Evolutionary conservation across 1,140 invertebrate species (phyloP).

Genomic region (Zelostemma sp.): DNA sequence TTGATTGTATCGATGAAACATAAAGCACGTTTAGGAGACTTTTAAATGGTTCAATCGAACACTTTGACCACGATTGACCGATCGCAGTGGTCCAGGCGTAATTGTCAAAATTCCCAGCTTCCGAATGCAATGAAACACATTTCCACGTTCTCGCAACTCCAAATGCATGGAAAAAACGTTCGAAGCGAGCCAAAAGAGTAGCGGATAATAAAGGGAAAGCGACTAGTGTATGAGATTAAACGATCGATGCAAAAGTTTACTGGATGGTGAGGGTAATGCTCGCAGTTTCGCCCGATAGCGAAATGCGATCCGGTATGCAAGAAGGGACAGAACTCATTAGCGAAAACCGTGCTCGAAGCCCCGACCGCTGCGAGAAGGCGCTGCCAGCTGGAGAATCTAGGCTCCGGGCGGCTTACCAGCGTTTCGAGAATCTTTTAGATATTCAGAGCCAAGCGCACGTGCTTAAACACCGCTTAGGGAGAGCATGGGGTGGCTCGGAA

Average conservation of each 20-base stretch:
- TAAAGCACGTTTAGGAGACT: constrained; percentile 29
- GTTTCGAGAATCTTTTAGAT: constrained; percentile 25
- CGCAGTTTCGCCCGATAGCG: constrained; percentile 55
- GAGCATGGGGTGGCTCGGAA: constrained; percentile 18
- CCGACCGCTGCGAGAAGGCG: constrained; percentile 15
- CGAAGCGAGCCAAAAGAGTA: background rate
- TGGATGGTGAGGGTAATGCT: constrained; percentile 44
- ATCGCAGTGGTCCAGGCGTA: constrained; percentile 18
- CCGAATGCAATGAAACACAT: constrained; percentile 6
- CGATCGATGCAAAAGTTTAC: constrained; percentile 32
- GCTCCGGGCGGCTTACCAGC: constrained; percentile 35
- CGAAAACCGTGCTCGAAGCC: constrained; percentile 45
- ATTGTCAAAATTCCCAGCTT: constrained; percentile 24
- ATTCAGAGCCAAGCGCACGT: constrained; percentile 49
- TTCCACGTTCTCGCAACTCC: constrained; percentile 34
- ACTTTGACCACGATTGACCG: constrained; percentile 39
- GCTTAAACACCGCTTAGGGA: constrained; percentile 44
- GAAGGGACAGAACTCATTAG: constrained; percentile 64
- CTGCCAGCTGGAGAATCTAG: constrained; percentile 34
- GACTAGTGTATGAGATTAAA: constrained; percentile 29
- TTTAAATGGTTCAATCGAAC: constrained; percentile 33
- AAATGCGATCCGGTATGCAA: constrained; percentile 62
- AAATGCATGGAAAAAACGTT: background rate
- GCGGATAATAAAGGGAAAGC: background rate
- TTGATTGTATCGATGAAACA: constrained; percentile 3